Conservation (phyloP, 2,113 vertebrate genomes). For the Xiphorhynchus elegans region DNA sequence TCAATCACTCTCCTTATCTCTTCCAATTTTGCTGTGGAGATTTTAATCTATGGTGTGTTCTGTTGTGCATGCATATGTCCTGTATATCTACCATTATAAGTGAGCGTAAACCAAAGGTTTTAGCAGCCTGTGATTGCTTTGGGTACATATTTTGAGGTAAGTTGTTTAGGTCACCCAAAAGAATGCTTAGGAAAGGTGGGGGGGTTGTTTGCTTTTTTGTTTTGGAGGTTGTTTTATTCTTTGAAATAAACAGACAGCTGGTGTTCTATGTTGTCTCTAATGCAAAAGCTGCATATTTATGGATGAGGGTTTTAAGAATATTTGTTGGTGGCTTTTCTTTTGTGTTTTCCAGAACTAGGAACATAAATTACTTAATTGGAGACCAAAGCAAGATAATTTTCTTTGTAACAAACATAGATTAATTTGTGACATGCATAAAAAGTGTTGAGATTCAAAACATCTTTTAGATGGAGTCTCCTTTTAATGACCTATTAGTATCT, state of each 20-base stretch:
- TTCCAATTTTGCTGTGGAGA: conserved; percentile 20
- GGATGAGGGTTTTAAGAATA: background rate
- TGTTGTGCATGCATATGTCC: background rate
- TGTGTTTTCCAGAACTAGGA: background rate
- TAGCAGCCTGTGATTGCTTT: background rate
- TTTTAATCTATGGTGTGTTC: conserved; percentile 10
- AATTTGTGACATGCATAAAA: background rate
- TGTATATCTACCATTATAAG: background rate
- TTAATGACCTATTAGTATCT: background rate
- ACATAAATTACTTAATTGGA: conserved; percentile 5
- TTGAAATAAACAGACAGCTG: background rate
- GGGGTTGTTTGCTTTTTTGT: background rate
- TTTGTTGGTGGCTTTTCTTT: background rate
- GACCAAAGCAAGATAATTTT: background rate
- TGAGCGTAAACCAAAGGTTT: background rate
- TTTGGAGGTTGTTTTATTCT: background rate
- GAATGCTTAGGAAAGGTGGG: background rate
- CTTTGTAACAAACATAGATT: background rate
- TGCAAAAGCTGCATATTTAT: background rate
- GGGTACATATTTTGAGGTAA: background rate
- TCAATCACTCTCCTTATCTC: conserved; percentile 15
- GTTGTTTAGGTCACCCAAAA: background rate
- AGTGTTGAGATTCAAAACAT: background rate
- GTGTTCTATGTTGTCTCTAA: background rate
- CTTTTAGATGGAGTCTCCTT: background rate